Conservation (phyloP, 2,113 vertebrate genomes). For the Cyprinus carpio region DNA sequence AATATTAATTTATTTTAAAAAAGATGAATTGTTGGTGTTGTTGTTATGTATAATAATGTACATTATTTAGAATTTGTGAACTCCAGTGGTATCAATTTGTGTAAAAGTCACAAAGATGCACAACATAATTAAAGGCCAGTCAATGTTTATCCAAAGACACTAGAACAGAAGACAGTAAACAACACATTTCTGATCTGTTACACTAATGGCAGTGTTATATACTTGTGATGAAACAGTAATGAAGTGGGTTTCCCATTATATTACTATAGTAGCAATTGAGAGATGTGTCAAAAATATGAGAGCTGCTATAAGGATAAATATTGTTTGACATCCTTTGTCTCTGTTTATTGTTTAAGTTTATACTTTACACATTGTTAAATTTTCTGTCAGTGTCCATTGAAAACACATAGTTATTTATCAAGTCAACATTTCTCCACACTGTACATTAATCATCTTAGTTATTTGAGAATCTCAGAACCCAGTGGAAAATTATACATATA, state of each 20-base stretch:
- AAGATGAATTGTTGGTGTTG: neutral
- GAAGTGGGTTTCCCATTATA: slow-evolving; percentile 1
- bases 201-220: neutral
- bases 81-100: neutral
- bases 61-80: neutral
- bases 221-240: slow-evolving; percentile 9
- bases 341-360: neutral
- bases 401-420: neutral
- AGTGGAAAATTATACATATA: neutral
- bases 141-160: neutral
- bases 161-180: neutral
- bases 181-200: neutral
- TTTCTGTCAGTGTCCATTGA: neutral
- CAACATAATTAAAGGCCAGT: neutral
- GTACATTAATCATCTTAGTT: neutral
- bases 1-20: neutral
- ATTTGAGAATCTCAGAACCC: neutral
- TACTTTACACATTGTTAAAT: neutral
- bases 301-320: neutral
- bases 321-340: neutral
- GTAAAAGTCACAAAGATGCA: neutral
- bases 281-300: neutral
- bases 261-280: neutral
- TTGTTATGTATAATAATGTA: neutral
- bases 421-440: neutral